Base-by-base conservation (phyloP, 2,113 vertebrate genomes). In the Anhinga rufa region DNA sequence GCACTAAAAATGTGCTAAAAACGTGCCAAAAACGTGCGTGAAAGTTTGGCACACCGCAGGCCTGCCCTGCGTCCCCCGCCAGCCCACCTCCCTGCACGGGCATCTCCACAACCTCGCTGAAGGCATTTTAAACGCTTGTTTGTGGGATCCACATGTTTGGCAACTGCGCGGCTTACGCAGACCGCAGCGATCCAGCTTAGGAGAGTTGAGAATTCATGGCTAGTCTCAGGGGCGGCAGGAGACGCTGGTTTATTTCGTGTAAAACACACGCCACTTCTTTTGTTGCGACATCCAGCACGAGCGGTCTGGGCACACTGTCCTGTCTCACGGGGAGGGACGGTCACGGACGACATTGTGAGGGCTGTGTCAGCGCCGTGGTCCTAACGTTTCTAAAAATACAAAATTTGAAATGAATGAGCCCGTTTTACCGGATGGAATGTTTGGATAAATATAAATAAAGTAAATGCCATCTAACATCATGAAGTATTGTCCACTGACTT, bases 41-140 rank as follows among this genome's bases (percentile, higher is more conserved):
- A 1, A 31, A 8, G 9, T 10, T 14, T 12, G 55, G 54, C 46
- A 13, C 10, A 0, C 15, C 48, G 3, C 28, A 4, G 8, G 4
- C 40, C 31, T 38, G 44, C 52, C 79, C 29, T 1, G 34, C 34
- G 5, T 22, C 57, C 62, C 64, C 57, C 10, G 40, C 31, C 74
- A 29, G 22, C 31, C 51, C 61, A 14, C 13, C 29, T 17, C 51
- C 12, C 2, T 8, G 25, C 6, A 1, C 1, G 10, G 24, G 4
- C 4, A 3, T 7, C 57, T 31, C 17, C 51, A 0, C 38, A 5
- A 2, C 10, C 0, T 4, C 0, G 2, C 8, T 11, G 17, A n/a
- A 11, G 4, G 61, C 48, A 6, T 25, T 21, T 38, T 8, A 11
- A 24, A 31, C 4, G 5, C 26, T 25, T 26, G 20, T 38, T n/a